Percentiles rank a stretch among this genome's conserved stretches.
Conservation (phyloP, 1,140 invertebrate genomes). For the Bombus superbus region DNA sequence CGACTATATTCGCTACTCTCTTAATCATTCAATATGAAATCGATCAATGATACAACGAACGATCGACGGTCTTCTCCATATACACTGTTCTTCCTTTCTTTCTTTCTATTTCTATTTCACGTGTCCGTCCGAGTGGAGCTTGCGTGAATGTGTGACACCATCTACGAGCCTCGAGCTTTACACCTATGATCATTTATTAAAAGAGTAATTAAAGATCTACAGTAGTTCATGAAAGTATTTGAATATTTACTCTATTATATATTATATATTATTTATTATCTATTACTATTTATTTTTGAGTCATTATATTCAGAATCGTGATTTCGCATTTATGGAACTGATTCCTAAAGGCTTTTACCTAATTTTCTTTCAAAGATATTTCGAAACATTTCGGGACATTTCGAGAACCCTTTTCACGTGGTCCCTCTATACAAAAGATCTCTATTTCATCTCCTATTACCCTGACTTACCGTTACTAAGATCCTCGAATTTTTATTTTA, state of each 20-base stretch:
- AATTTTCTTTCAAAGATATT: neutral
- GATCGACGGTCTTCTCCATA: slow-evolving; percentile 63
- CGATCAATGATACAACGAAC: slow-evolving; percentile 24
- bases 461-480: neutral
- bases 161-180: slow-evolving; percentile 74
- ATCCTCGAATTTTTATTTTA: neutral
- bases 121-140: slow-evolving; percentile 78
- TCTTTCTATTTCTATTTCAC: slow-evolving; percentile 73
- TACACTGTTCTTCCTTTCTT: slow-evolving; percentile 59
- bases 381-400: neutral
- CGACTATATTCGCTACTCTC: slow-evolving; percentile 32
- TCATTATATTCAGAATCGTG: neutral
- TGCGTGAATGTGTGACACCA: slow-evolving; percentile 78
- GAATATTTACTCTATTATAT: too few relatives aligned
- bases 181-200: slow-evolving; percentile 39
- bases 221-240: neutral
- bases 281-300: neutral
- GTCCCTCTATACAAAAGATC: too few relatives aligned
- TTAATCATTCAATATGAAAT: slow-evolving; percentile 36
- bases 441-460: neutral
- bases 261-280: too few relatives aligned
- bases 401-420: too few relatives aligned
- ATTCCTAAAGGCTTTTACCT: neutral
- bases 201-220: neutral
- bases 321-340: slow-evolving; percentile 8